Evolutionary conservation across 1,140 invertebrate genomes (phyloP), one percentile per base, ranked within the genome.

Genomic region (Ostrea denselamellosa): DNA sequence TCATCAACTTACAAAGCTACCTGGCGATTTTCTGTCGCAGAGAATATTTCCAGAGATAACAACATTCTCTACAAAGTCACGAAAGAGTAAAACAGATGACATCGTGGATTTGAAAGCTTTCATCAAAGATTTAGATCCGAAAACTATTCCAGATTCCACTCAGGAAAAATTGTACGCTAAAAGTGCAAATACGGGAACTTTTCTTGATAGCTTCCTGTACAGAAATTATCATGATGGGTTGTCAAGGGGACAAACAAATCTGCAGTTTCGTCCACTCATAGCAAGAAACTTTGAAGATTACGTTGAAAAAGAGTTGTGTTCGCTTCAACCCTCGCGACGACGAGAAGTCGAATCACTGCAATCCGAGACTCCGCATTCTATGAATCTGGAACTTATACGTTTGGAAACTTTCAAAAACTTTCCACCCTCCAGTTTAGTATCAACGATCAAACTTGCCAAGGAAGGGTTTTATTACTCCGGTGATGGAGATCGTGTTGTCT

Each of bases 391-490:
- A 19, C 82, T 83, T 22, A 19, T 83, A 14, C 83, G 90, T 22
- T 19, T 89, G 17, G 87, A 83, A 5, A 87, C 87, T 25, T 91
- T 86, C 65, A 86, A 34, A 56, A 83, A 83, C 56, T 89, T 88
- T 58, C 87, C 89, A 19, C 17, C 14, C n/a, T n/a, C 86, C 44
- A 22, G 81, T 28, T 52, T 34, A 0, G 62, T 90, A 22, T 87
- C 85, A 22, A 34, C 82, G 8, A 28, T 88, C 14, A 51, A 56
- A 8, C 87, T 91, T 22, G 87, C 90, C 8, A 58, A 87, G n/a
- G 87, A 83, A 14, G 90, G 90, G 0, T 91, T 91, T 83, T 86
- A 87, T 77, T 88, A 83, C 54, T n/a, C 22, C 19, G 87, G 85
- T 2, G 56, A 82, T 44, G 65, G 51, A n/a, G 90, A 90, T 62